Evolutionary conservation across 1,140 invertebrate genomes (phyloP).

Genomic region (Penaeus vannamei): DNA sequence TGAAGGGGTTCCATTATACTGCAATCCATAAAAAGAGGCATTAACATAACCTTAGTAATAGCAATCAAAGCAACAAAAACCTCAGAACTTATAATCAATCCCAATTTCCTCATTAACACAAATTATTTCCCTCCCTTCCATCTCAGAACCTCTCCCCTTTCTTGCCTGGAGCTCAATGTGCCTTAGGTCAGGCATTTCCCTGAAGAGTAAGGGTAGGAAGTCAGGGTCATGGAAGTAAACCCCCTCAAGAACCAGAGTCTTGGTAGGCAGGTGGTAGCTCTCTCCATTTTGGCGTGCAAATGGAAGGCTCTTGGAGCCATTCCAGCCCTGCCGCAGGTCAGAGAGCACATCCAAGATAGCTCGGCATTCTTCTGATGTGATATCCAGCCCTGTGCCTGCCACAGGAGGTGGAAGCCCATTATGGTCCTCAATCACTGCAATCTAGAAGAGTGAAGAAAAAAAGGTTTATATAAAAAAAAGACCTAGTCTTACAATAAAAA

Average conservation of each 20-base stretch:
- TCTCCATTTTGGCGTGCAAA: not conserved
- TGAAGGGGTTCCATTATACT: conserved; percentile 44
- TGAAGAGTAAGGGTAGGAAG: conserved; percentile 22
- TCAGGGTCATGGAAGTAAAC: conserved; percentile 44
- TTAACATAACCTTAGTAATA: not conserved
- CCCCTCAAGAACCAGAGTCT: conserved; percentile 45
- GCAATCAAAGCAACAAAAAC: not conserved
- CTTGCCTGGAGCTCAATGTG: conserved; percentile 49
- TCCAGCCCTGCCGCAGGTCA: conserved; percentile 8
- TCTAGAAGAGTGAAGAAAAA: not conserved
- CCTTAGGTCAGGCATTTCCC: conserved; percentile 40
- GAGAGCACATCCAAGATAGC: conserved; percentile 32
- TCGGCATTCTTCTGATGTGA: conserved; percentile 28
- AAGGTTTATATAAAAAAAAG: too few species aligned
- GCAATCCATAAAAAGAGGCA: conserved; percentile 26
- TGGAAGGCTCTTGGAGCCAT: not conserved
- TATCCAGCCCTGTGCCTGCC: conserved; percentile 33
- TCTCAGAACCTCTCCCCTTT: not conserved
- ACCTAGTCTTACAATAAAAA: too few species aligned
- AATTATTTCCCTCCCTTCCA: not conserved
- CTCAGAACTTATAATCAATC: not conserved
- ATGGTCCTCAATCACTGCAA: conserved; percentile 33
- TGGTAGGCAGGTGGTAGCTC: conserved; percentile 32
- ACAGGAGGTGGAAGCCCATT: not conserved
- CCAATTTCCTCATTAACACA: too few species aligned